Evolutionary conservation across 2,113 vertebrate genomes (phyloP), one percentile per base, ranked within the genome.

Genomic region (Ibidorhyncha struthersii): DNA sequence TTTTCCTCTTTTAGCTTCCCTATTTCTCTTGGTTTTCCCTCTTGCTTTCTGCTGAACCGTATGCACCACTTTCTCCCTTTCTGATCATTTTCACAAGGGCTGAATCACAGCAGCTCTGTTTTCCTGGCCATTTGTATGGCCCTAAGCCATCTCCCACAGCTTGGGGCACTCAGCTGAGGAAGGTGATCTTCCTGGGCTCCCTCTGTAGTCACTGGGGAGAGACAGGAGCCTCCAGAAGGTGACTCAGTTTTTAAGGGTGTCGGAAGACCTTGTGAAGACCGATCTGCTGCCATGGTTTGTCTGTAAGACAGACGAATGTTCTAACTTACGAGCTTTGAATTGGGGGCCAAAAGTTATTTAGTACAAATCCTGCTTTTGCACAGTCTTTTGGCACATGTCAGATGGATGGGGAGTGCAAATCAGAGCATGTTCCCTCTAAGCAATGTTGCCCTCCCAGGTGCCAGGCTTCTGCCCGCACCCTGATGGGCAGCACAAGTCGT

Each of bases 1-100:
- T 40, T 90, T 65, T 63, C 69, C 7, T 79, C 77, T 87, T 92
- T 84, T 56, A 22, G 22, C 40, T 84, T 95, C 61, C 47, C 30
- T 83, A 5, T 90, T 95, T 65, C 34, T 89, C 66, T 69, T 40
- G 8, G 8, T 73, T 73, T 83, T 50, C 38, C 32, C 41, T 88
- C 69, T 86, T 77, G 34, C 73, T 66, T 89, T 91, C 49, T 86
- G 74, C 10, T 10, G 10, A 67, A 38, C 20, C 14, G 4, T 5
- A 27, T 1, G 2, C 27, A 56, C 8, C 13, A 30, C 41, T 34
- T 72, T 66, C 41, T 88, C 53, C 30, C 47, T 92, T 90, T 81
- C 63, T 9, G 6, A 7, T 76, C 7, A 2, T 65, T 86, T 93
- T 58, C 40, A 30, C 15, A 12, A 29, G 69, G 56, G 34, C 41